Conservation (phyloP, 2,797 vertebrate genomes). For the Gila robusta region DNA sequence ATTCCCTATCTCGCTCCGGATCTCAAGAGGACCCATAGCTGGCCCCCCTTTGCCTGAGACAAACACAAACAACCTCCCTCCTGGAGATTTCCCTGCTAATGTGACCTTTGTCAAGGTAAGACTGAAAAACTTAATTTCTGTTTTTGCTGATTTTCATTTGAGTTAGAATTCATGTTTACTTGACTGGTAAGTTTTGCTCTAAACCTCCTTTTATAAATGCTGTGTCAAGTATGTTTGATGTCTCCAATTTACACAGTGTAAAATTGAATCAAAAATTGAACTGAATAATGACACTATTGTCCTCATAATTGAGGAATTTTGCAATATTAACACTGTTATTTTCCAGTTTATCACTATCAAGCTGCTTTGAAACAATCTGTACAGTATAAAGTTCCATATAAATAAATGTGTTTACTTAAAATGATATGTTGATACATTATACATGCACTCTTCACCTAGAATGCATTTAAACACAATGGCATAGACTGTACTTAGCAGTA, state of each 20-base stretch:
- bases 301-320: not conserved
- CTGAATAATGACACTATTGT: not conserved
- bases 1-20: conserved; percentile 85
- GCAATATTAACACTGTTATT: not conserved
- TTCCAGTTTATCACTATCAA: not conserved
- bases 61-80: conserved; percentile 66
- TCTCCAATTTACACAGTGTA: too few species aligned
- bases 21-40: conserved; percentile 89
- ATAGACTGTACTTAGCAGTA: not conserved
- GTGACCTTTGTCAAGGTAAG: conserved; percentile 91
- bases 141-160: not conserved
- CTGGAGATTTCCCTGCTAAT: conserved; percentile 88
- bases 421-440: not conserved
- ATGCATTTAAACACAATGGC: not conserved
- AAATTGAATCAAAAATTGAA: not conserved
- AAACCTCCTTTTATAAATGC: not conserved
- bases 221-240: not conserved
- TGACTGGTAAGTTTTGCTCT: not conserved
- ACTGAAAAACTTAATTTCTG: not conserved
- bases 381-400: not conserved
- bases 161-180: not conserved
- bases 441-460: not conserved
- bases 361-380: not conserved
- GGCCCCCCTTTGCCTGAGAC: conserved; percentile 82
- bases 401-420: not conserved